Evolutionary conservation across 2,888 invertebrate genomes (phyloP).

Genomic region (Heliconius ismenius): DNA sequence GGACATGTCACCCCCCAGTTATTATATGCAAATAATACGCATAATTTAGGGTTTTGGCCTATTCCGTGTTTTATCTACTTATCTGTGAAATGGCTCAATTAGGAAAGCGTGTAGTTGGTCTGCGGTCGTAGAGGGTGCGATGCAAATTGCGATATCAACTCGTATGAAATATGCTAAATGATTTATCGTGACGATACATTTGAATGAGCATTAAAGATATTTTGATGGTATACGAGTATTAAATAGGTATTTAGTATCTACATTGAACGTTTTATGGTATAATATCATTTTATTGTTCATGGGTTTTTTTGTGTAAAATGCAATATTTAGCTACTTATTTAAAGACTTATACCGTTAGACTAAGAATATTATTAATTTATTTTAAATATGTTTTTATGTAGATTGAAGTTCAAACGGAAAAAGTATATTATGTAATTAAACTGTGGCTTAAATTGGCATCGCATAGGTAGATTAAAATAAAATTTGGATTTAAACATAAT

Average conservation of each 20-base stretch:
- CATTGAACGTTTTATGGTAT: background rate
- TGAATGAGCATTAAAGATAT: constrained; percentile 27
- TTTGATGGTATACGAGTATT: constrained; percentile 12
- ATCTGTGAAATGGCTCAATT: constrained; percentile 81
- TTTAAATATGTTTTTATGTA: too few relatives aligned
- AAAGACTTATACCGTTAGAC: too few relatives aligned
- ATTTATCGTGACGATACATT: constrained; percentile 63
- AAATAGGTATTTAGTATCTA: background rate
- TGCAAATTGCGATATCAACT: constrained; percentile 62
- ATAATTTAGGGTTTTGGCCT: constrained; percentile 74
- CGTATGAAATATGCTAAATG: constrained; percentile 75
- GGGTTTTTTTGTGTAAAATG: background rate
- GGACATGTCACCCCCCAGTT: constrained; percentile 72
- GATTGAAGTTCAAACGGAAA: too few relatives aligned
- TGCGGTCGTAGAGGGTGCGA: constrained; percentile 49
- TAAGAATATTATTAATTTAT: too few relatives aligned
- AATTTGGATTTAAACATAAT: too few relatives aligned
- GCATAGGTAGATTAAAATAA: too few relatives aligned
- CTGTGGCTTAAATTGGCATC: too few relatives aligned
- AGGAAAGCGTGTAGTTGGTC: constrained; percentile 63
- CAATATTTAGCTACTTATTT: background rate
- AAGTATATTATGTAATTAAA: too few relatives aligned
- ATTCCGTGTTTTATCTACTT: constrained; percentile 80
- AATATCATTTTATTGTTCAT: background rate
- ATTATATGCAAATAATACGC: constrained; percentile 80